Percentiles rank a stretch among this genome's conserved stretches.
These are phyloP conservation scores for Sinonovacula constricta DNA, from an alignment of 1,140 invertebrate genomes.

Conservation along the genomic window DNA sequence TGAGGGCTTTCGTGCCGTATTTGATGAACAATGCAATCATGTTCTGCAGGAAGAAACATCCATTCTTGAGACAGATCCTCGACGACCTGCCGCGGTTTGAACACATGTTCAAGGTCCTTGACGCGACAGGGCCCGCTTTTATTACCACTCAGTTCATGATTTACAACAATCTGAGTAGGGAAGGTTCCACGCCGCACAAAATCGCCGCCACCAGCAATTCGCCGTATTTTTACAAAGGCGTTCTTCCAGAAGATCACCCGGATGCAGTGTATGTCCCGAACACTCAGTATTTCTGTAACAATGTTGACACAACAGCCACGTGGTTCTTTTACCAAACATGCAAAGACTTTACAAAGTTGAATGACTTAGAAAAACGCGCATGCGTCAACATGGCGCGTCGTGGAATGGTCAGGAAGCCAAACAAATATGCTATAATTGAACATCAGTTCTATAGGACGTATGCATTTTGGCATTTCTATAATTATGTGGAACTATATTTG, in stretches of 20 bases:
- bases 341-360: not conserved
- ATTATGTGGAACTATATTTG: not conserved
- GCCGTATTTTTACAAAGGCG: constrained; percentile 25
- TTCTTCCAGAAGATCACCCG: constrained; percentile 5
- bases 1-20: not conserved
- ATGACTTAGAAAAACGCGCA: constrained; percentile 22
- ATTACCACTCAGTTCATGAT: not conserved
- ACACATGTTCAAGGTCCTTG: not conserved
- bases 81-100: not conserved
- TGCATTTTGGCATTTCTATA: not conserved
- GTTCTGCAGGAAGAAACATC: constrained; percentile 23
- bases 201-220: not conserved
- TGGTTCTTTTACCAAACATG: not conserved
- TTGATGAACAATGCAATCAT: constrained; percentile 22
- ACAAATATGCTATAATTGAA: constrained; percentile 52
- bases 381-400: constrained; percentile 59
- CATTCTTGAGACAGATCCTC: constrained; percentile 8
- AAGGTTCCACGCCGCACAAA: not conserved
- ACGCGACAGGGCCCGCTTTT: constrained; percentile 6
- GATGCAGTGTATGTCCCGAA: constrained; percentile 35
- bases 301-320: not conserved
- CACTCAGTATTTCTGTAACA: constrained; percentile 20
- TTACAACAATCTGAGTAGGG: not conserved
- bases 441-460: constrained; percentile 55
- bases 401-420: constrained; percentile 35